These are phyloP conservation scores for Scolopax mira DNA, from an alignment of 2,113 vertebrate genomes.

Conservation along the genomic window DNA sequence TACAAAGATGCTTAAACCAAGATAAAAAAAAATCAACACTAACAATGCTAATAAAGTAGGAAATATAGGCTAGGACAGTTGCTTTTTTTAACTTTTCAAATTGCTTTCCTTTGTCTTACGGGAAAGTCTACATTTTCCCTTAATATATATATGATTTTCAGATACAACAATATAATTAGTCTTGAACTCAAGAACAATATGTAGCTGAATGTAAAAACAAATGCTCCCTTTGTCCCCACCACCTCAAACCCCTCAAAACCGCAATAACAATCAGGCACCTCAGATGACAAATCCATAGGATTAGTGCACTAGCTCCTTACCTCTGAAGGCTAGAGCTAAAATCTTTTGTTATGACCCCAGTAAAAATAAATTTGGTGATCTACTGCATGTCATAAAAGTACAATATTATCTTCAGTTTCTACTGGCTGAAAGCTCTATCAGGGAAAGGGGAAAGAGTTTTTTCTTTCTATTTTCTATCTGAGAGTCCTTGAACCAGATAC, in stretches of 20 bases:
- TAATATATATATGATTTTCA: background rate
- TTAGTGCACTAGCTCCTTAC: background rate
- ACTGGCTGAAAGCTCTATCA: background rate
- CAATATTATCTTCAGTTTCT: constrained; percentile 7
- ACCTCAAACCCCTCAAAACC: rapidly evolving
- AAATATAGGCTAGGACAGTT: background rate
- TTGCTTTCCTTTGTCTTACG: background rate
- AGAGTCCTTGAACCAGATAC: constrained; percentile 61
- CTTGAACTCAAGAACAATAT: background rate
- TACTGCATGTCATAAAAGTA: constrained; percentile 33
- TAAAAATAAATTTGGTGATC: constrained; percentile 52
- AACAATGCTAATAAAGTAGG: background rate
- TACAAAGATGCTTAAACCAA: background rate
- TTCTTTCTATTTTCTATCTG: constrained; percentile 5
- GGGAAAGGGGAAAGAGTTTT: background rate
- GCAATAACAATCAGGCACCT: background rate
- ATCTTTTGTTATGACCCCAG: constrained; percentile 12
- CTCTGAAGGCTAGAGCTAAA: constrained; percentile 9
- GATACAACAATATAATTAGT: background rate
- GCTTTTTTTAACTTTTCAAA: background rate
- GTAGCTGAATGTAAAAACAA: background rate
- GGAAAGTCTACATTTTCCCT: background rate
- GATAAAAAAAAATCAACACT: background rate
- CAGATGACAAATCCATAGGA: background rate
- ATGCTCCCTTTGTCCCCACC: background rate